A percentile compares a stretch with the other conserved stretches of the same genome.
phyloP scores from a whole-genome alignment of 2,888 invertebrate genomes.

The Protonemura montana region DNA sequence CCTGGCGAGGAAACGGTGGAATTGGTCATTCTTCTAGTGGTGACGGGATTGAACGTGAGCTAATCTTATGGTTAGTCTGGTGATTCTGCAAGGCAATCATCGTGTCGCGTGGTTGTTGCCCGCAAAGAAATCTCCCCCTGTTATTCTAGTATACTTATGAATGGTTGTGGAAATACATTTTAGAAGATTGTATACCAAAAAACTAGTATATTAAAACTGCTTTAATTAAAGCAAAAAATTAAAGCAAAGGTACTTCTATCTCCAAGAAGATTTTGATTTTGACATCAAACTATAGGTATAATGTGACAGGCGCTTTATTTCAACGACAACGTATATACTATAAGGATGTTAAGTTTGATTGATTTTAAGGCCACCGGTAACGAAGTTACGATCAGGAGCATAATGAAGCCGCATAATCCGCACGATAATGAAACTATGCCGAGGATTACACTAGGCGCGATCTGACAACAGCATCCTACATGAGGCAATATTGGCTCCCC shows the following conservation, averaged over 20 bases:
- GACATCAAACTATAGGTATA: no score
- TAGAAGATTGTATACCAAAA: no score
- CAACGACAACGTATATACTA: no score
- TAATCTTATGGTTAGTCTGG: neutral
- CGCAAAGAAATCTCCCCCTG: no score
- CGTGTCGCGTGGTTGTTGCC: neutral
- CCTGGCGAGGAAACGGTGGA: constrained; percentile 1
- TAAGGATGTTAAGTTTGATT: neutral
- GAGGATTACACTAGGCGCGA: neutral
- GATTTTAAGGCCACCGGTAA: neutral
- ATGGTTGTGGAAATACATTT: no score
- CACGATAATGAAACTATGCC: neutral
- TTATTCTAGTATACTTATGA: no score
- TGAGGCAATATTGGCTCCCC: neutral
- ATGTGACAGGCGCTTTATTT: no score
- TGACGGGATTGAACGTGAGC: constrained; percentile 13
- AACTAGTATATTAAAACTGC: no score
- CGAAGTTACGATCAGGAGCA: neutral
- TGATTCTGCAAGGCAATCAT: no score
- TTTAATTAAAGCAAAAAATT: no score
- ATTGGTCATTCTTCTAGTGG: neutral
- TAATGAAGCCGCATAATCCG: neutral
- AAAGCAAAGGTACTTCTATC: no score
- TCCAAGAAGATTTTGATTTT: no score
- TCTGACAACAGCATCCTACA: neutral